Conservation (phyloP, 2,113 vertebrate species). For the Calyptommatus sinebrachiatus region DNA sequence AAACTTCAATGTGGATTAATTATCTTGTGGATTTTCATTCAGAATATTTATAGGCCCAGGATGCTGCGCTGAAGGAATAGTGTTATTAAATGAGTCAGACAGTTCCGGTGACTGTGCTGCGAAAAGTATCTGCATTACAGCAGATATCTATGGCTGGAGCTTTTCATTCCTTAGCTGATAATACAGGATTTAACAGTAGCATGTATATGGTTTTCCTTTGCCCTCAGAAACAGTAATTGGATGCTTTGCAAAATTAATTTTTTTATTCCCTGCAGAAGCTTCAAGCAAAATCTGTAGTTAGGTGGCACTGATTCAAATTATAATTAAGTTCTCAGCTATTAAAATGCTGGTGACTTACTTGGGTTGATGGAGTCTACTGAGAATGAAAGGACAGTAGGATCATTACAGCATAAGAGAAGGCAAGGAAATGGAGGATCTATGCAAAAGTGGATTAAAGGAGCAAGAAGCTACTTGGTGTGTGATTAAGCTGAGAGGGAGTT, state of each 20-base stretch:
- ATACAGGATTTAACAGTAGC: constrained; percentile 18
- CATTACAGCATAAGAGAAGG: not conserved
- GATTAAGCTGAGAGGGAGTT: constrained; percentile 7
- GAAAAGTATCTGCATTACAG: not conserved
- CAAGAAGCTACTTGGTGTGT: not conserved
- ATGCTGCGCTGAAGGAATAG: not conserved
- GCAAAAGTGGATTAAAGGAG: constrained; percentile 19
- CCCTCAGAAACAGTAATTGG: not conserved
- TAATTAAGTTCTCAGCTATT: constrained; percentile 19
- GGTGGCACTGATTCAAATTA: constrained; percentile 21
- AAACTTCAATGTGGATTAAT: not conserved
- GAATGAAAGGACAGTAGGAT: not conserved
- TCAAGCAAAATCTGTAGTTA: not conserved
- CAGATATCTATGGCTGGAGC: not conserved
- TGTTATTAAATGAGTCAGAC: not conserved
- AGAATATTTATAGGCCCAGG: not conserved
- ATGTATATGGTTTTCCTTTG: not conserved
- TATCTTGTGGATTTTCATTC: not conserved
- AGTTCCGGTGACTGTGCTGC: not conserved
- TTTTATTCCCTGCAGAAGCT: not conserved
- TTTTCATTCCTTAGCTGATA: not conserved
- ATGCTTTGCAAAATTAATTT: not conserved
- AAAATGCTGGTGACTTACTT: constrained; percentile 16
- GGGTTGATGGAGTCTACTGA: constrained; percentile 12
- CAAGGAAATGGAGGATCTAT: constrained; percentile 1